phyloP scores from a whole-genome alignment of 2,888 invertebrate species.

The Petrolisthes manimaculis region DNA sequence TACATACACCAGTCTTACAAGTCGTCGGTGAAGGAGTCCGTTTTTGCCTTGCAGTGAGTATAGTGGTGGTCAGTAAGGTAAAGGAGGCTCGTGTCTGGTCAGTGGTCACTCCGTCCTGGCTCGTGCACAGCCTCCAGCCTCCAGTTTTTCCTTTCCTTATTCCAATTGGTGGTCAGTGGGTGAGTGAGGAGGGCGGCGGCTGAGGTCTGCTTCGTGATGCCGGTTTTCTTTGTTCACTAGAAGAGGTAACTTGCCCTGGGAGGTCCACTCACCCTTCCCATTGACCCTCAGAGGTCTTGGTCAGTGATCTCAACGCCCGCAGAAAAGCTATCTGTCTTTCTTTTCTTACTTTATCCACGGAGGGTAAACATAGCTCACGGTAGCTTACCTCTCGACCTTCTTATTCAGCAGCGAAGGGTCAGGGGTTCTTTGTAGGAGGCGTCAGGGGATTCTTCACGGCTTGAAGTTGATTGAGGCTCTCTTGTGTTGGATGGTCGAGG shows the following conservation, averaged over 20 bases:
- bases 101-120: constrained; percentile 10
- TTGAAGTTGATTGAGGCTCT: constrained; percentile 32
- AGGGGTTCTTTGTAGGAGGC: constrained; percentile 35
- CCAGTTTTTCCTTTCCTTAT: not conserved
- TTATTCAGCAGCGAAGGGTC: constrained; percentile 40
- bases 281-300: constrained; percentile 38
- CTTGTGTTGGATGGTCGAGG: not conserved
- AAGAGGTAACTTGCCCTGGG: not conserved
- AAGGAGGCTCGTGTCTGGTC: not conserved
- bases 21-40: not conserved
- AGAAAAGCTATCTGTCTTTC: constrained; percentile 48
- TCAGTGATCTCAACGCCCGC: constrained; percentile 42
- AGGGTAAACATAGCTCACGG: constrained; percentile 48
- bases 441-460: constrained; percentile 39
- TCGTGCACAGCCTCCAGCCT: not conserved
- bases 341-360: constrained; percentile 45
- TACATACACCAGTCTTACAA: not conserved
- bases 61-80: not conserved
- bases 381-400: constrained; percentile 32
- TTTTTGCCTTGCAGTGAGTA: too few species aligned
- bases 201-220: not conserved
- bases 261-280: constrained; percentile 11
- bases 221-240: not conserved
- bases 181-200: constrained; percentile 19
- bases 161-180: constrained; percentile 25